Evolutionary conservation across 2,888 invertebrate species (phyloP), one percentile per base, ranked within the genome.

Genomic region (Scaptomyza flava): DNA sequence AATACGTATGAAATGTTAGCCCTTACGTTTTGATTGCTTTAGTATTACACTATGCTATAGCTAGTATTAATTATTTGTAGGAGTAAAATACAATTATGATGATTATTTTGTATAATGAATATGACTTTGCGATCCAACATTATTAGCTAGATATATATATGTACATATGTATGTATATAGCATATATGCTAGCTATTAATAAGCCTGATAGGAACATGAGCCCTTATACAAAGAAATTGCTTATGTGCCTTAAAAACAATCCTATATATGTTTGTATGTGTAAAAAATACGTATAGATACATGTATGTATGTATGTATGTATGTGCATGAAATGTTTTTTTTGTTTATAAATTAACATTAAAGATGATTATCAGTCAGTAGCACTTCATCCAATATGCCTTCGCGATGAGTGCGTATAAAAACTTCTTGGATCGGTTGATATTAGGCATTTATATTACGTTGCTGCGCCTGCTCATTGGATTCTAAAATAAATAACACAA

Each of bases 311-410:
- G 61, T 64, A 50, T 50, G 36, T 43, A 59, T 52, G 20, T 68
- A 69, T 61, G 64, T 58, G 69, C 51, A 57, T 69, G 72, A 52
- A 56, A 34, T 41, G 58, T 54, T 43, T 17, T 41, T 6, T 38
- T 7, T 38, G 7, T 38, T 38, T 48, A 51, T 51, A 48, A 54
- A 72, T 66, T 59, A 62, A 52, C 17, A 66, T 74, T 81, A 80
- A 54, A 82, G 86, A 85, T 85, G 81, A 78, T 83, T 79, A 68
- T 85, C 85, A 87, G 85, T 85, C 85, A 77, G 72, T 77, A 71
- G 69, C 59, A 74, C 64, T 58, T 81, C 75, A 65, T 45, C 70
- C 79, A 68, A 66, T 43, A 66, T 33, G 30, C 59, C 56, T 23
- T 67, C 70, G 66, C 68, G 66, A 31, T 70, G 72, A 58, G 72